Percentiles rank a stretch among this genome's conserved stretches.
Evolutionary conservation across 2,113 vertebrate species (phyloP).

Genomic region (Oreochromis spilurus): DNA sequence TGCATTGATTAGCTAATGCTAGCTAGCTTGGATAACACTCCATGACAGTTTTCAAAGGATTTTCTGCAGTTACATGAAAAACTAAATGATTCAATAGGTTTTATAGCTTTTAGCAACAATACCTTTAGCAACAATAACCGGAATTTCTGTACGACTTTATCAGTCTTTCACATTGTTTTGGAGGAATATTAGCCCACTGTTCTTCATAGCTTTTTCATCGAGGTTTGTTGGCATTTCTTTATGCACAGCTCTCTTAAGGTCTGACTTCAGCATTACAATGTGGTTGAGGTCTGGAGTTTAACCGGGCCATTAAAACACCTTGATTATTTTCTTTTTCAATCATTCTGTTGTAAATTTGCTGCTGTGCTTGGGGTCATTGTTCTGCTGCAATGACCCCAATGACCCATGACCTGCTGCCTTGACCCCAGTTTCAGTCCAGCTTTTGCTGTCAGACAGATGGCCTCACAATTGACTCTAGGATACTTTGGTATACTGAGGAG

Average conservation of each 20-base stretch:
- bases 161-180: not conserved
- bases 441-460: not conserved
- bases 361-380: not conserved
- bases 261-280: not conserved
- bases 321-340: not conserved
- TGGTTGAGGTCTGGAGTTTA: not conserved
- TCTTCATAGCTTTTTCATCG: not conserved
- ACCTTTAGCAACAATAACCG: not conserved
- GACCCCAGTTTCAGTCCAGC: not conserved
- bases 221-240: not conserved
- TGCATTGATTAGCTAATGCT: not conserved
- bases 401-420: not conserved
- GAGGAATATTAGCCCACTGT: not conserved
- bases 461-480: not conserved
- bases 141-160: not conserved
- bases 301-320: not conserved
- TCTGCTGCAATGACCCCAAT: not conserved
- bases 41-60: not conserved
- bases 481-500: not conserved
- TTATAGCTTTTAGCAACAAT: not conserved
- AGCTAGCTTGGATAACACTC: not conserved
- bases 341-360: not conserved
- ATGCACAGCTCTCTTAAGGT: not conserved
- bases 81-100: not conserved
- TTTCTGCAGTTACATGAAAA: fast-evolving